Evolutionary conservation across 2,113 vertebrate genomes (phyloP).

Genomic region (Emydura subglobosa): DNA sequence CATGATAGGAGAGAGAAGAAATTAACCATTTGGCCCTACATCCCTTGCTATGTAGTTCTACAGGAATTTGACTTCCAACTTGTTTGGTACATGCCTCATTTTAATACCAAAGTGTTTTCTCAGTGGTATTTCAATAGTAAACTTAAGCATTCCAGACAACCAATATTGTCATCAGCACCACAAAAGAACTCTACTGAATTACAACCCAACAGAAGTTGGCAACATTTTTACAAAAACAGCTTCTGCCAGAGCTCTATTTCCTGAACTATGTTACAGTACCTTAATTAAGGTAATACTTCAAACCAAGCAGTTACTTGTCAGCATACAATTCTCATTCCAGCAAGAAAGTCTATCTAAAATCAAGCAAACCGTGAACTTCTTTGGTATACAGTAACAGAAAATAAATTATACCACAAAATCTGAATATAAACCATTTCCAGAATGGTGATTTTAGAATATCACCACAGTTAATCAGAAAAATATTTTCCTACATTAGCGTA

Average conservation of each 20-base stretch:
- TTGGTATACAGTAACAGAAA: slow-evolving; percentile 75
- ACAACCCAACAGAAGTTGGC: background rate
- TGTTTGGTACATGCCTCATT: rapidly evolving
- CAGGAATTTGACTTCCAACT: rapidly evolving
- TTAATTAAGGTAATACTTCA: background rate
- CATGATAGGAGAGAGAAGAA: rapidly evolving
- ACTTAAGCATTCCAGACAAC: background rate
- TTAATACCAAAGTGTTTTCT: rapidly evolving
- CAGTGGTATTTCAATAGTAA: background rate
- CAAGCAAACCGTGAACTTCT: slow-evolving; percentile 70
- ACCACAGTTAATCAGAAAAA: background rate
- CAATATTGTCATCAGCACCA: rapidly evolving
- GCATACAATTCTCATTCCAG: slow-evolving; percentile 11
- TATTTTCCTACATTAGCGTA: background rate
- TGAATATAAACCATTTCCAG: slow-evolving; percentile 50
- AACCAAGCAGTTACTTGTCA: background rate
- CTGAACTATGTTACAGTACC: background rate
- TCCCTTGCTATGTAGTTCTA: background rate
- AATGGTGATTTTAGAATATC: slow-evolving; percentile 30
- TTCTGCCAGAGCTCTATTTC: slow-evolving; percentile 9
- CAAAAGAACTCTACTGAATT: background rate
- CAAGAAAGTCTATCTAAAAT: slow-evolving; percentile 6
- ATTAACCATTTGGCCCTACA: rapidly evolving
- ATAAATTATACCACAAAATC: slow-evolving; percentile 57
- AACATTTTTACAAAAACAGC: background rate